Evolutionary conservation across 2,113 vertebrate genomes (phyloP), one percentile per base, ranked within the genome.

Genomic region (Jaculus jaculus): DNA sequence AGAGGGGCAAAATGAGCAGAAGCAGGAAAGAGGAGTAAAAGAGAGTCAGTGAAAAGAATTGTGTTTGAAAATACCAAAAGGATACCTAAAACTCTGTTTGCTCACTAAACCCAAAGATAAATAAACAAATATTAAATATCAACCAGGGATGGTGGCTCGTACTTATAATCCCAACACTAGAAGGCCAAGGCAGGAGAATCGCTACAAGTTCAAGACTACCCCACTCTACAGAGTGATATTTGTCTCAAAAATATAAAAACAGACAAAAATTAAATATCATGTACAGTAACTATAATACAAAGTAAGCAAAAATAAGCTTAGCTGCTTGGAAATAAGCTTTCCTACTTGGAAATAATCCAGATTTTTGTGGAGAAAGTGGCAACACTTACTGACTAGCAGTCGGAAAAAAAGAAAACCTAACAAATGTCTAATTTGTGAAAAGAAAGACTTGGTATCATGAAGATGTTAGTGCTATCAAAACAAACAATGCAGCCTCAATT

Each of bases 251-350:
- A 54, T 54, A 16, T 54, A 54, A 54, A 30, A 65, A 13, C 34
- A 26, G 63, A 81, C 79, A 81, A 82, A 81, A 12, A 28, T 12
- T 34, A 54, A 54, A 54, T 54, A 34, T 51, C 65, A 34, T 47
- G 74, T 86, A 61, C 3, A 9, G 69, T 4, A 16, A 66, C 63
- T 39, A 77, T 10, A 68, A 83, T 30, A 80, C 54, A 37, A 82
- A 90, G 77, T 39, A 78, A 78, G 54, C 6, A 91, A 66, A 92
- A 87, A 72, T 74, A 84, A 84, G 47, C 15, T 32, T 32, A 47
- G 42, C 12, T 58, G 65, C 77, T 54, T 85, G 65, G 71, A 78
- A 88, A 90, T 68, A 94, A 68, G 7, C 47, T 28, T 54, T 15
- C 54, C 54, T 54, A 54, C 54, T 54, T 54, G 54, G 54, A 77